Percentiles rank a stretch among this genome's conserved stretches.
These are phyloP conservation scores for Phodopus roborovskii DNA, from an alignment of 2,113 vertebrate genomes.

Conservation along the genomic window DNA sequence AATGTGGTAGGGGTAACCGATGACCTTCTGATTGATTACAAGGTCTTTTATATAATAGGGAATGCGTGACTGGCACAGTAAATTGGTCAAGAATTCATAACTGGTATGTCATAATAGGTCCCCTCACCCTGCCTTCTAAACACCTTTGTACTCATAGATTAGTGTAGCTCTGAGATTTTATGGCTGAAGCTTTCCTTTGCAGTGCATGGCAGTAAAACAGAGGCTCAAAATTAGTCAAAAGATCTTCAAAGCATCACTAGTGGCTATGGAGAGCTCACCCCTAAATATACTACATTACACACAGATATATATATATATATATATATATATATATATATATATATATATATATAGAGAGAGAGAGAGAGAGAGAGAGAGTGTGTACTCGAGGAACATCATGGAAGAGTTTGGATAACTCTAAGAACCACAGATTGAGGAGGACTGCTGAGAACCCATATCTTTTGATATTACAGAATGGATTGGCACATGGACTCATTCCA, in stretches of 20 bases:
- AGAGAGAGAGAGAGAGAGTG: no score
- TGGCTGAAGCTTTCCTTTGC: not conserved
- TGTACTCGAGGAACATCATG: not conserved
- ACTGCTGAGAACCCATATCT: no score
- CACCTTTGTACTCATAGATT: not conserved
- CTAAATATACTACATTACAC: not conserved
- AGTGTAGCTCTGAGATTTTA: no score
- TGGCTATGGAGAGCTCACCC: not conserved
- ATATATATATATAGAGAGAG: no score
- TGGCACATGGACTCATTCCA: not conserved
- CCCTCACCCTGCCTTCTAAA: not conserved
- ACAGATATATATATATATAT: no score
- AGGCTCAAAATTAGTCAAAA: not conserved
- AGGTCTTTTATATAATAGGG: not conserved
- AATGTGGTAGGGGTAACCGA: not conserved
- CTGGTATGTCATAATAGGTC: not conserved
- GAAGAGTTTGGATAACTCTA: no score
- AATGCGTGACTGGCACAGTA: not conserved
- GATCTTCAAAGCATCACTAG: not conserved
- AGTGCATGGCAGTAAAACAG: not conserved
- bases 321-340: no score
- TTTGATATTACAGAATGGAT: not conserved
- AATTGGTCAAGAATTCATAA: no score
- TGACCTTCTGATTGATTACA: not conserved
- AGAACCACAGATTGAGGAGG: not conserved